phyloP scores from a whole-genome alignment of 2,888 invertebrate species.

The Drosophila vallismaia region DNA sequence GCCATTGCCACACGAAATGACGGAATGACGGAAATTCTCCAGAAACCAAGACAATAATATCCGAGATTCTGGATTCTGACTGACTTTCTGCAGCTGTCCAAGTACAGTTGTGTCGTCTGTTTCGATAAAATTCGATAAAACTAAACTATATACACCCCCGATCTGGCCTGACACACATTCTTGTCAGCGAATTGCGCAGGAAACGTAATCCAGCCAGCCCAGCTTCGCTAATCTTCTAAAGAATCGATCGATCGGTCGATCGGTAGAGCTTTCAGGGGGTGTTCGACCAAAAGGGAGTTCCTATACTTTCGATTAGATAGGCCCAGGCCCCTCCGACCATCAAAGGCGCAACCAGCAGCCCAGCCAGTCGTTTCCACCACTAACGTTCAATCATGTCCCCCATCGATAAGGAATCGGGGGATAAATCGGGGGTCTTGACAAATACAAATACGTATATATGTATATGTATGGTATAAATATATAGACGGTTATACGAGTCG shows the following conservation, averaged over 20 bases:
- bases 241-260: not conserved
- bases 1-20: not conserved
- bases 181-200: slow-evolving; percentile 10
- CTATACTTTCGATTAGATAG: slow-evolving; percentile 58
- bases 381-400: slow-evolving; percentile 46
- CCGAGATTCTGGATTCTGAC: not conserved
- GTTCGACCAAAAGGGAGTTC: slow-evolving; percentile 2
- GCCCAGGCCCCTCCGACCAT: slow-evolving; percentile 39
- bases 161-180: not conserved
- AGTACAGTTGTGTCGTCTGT: slow-evolving; percentile 21
- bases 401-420: slow-evolving; percentile 31
- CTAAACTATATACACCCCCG: not conserved
- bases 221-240: slow-evolving; percentile 64
- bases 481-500: not conserved
- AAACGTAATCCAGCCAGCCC: slow-evolving; percentile 18
- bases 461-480: not conserved
- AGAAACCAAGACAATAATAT: not conserved
- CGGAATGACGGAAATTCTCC: not conserved
- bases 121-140: slow-evolving; percentile 5
- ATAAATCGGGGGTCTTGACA: slow-evolving; percentile 19
- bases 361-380: slow-evolving; percentile 6
- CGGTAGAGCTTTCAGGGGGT: not conserved
- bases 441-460: slow-evolving; percentile 1
- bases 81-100: slow-evolving; percentile 20
- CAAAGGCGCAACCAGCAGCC: slow-evolving; percentile 50